Percentiles rank a stretch among this genome's conserved stretches.
These are phyloP conservation scores for Gobio occitaniae DNA, from an alignment of 2,797 vertebrate genomes.

Conservation along the genomic window DNA sequence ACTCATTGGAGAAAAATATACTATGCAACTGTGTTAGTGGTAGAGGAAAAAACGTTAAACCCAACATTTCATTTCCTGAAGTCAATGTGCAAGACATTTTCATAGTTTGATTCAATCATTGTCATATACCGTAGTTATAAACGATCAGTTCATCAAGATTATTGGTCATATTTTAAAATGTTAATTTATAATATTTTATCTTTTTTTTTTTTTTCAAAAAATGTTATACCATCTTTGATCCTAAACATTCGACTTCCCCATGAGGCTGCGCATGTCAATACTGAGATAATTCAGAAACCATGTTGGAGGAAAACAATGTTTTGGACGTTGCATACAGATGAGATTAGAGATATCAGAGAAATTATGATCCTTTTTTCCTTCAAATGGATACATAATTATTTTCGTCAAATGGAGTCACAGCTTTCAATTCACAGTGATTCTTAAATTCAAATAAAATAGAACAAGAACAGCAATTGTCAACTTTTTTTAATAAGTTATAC, in stretches of 20 bases:
- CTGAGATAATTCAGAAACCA: background rate
- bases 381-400: background rate
- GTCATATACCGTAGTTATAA: background rate
- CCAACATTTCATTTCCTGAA: background rate
- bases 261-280: background rate
- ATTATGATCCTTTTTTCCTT: background rate
- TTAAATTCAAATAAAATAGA: slow-evolving; percentile 1
- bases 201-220: background rate
- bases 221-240: background rate
- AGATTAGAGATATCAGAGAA: background rate
- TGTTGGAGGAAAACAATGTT: background rate
- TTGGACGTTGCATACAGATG: background rate
- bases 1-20: background rate
- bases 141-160: background rate
- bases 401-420: background rate
- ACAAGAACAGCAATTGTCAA: background rate
- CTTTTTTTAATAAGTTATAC: too few relatives aligned
- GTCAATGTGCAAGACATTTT: background rate
- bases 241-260: background rate
- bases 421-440: slow-evolving; percentile 10
- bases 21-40: background rate
- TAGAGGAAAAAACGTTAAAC: background rate
- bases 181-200: background rate
- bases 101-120: background rate
- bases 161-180: background rate